These are phyloP conservation scores for Drosophila ananassae DNA, from an alignment of 1,140 invertebrate species.

Conservation along the genomic window DNA sequence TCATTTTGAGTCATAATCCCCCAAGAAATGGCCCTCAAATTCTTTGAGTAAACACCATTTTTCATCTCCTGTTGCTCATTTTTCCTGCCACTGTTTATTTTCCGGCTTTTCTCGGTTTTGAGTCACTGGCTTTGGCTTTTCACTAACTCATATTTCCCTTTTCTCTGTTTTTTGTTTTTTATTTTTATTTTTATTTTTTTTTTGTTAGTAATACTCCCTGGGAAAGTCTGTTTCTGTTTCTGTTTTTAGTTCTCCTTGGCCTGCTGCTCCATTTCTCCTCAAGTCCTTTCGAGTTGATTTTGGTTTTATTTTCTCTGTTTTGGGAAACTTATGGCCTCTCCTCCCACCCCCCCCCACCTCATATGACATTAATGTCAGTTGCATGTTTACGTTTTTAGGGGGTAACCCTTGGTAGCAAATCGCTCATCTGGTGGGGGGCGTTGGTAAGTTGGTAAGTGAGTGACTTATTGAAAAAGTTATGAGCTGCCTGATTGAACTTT, in stretches of 20 bases:
- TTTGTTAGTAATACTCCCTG: background rate
- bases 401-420: background rate
- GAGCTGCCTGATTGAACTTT: conserved; percentile 8
- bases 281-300: conserved; percentile 10
- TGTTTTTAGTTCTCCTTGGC: background rate
- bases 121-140: conserved; percentile 11
- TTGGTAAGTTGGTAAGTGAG: conserved; percentile 37
- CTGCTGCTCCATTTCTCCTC: conserved; percentile 7
- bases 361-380: conserved; percentile 37
- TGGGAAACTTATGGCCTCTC: background rate
- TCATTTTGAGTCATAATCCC: too few relatives aligned
- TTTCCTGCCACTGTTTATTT: conserved; percentile 4
- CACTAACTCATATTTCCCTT: conserved; percentile 9
- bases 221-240: background rate
- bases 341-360: too few relatives aligned
- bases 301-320: background rate
- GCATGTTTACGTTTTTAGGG: conserved; percentile 17
- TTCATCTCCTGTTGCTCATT: conserved; percentile 2
- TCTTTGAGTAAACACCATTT: background rate
- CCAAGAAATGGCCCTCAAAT: background rate
- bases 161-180: background rate
- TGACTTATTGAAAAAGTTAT: conserved; percentile 43
- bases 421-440: conserved; percentile 9
- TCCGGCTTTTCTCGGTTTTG: background rate
- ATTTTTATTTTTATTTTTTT: background rate